Evolutionary conservation across 1,140 invertebrate genomes (phyloP), one percentile per base, ranked within the genome.

Genomic region (Manduca sexta): DNA sequence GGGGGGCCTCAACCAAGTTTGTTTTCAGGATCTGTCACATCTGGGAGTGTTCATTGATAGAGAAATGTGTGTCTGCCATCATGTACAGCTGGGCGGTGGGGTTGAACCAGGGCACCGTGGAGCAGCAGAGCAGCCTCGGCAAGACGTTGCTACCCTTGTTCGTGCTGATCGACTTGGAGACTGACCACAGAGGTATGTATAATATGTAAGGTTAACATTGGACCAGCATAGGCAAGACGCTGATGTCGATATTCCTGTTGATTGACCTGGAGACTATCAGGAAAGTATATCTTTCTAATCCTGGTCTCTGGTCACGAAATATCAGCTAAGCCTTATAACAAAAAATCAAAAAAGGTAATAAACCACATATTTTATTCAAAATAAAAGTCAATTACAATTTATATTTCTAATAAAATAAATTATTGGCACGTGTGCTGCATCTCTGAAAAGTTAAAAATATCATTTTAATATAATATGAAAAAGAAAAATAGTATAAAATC

Each of bases 1-100:
- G n/a, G n/a, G n/a, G n/a, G n/a, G n/a, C n/a, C n/a, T n/a, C n/a
- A n/a, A n/a, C n/a, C n/a, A n/a, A n/a, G n/a, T n/a, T n/a, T n/a
- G n/a, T 40, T 44, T 68, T 0, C 59, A 83, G 76, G 46, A 78
- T 86, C 57, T 74, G 68, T 34, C 80, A 84, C 60, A 70, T 86
- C 10, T 90, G 89, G 88, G 85, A 84, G 50, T 90, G 88, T 39
- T 74, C 86, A 0, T 65, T 86, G 4, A 60, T 90, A 21, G 70
- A 73, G 10, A 51, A 84, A 0, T 87, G 87, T 13, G 84, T 88
- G 12, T 65, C 85, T 26, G 74, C 84, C 16, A 64, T 87, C 4
- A 64, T 88, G 10, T 68, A 68, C 56, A 80, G 76, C 52, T 89
- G 88, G 88, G 87, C 68, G 3, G 86, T 89, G 15, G 81, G 81